A percentile compares a stretch with the other conserved stretches of the same genome.
These are phyloP conservation scores for Sebastiscus albofasciatus DNA, from an alignment of 2,797 vertebrate species.

Conservation along the genomic window DNA sequence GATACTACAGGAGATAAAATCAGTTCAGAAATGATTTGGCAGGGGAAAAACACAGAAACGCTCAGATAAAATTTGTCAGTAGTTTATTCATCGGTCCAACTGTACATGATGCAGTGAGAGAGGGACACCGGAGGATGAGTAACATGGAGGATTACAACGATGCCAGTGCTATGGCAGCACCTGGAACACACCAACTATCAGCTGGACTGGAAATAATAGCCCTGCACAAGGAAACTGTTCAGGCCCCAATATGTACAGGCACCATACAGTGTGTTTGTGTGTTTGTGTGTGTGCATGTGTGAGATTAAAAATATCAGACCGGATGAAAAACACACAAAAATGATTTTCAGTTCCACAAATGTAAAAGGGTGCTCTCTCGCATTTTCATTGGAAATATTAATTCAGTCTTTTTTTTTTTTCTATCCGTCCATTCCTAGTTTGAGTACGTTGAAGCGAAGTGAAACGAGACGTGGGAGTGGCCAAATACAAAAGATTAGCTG, in stretches of 20 bases:
- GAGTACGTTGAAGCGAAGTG: constrained; percentile 69
- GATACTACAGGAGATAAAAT: neutral
- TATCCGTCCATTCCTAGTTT: constrained; percentile 44
- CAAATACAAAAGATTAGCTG: constrained; percentile 78
- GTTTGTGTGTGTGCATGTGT: constrained; percentile 39
- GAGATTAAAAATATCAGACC: constrained; percentile 73
- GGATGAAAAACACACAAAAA: constrained; percentile 77
- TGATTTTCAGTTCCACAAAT: constrained; percentile 68
- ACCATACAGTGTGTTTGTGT: constrained; percentile 63
- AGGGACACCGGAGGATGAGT: constrained; percentile 76
- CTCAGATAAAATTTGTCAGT: constrained; percentile 78
- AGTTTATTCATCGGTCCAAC: constrained; percentile 82
- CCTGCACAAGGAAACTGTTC: constrained; percentile 71
- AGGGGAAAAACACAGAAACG: constrained; percentile 31
- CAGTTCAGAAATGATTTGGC: neutral
- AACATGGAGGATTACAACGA: constrained; percentile 75
- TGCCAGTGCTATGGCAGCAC: constrained; percentile 80
- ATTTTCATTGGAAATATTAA: constrained; percentile 59
- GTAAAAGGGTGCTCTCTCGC: constrained; percentile 71
- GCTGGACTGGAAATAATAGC: constrained; percentile 73
- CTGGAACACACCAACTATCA: constrained; percentile 79
- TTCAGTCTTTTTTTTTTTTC: constrained; percentile 31
- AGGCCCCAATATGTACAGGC: constrained; percentile 75
- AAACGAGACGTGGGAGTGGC: constrained; percentile 69
- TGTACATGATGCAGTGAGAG: constrained; percentile 85